Base-by-base conservation (phyloP, 2,888 invertebrate species). In the Neoaliturus tenellus region DNA sequence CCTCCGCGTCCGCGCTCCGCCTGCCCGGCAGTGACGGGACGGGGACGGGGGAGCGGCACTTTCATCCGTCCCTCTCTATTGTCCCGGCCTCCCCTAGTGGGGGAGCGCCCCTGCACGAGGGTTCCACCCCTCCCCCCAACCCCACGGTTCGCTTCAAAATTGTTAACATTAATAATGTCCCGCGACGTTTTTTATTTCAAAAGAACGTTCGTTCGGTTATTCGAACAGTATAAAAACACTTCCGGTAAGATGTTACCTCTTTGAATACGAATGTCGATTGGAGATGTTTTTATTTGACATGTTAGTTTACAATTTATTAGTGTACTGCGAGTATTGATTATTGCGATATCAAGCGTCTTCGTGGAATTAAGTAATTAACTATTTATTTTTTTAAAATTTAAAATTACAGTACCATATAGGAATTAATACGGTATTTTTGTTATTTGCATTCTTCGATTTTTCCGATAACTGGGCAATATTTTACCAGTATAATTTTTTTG, bases 151-250 rank as follows among this genome's bases (percentile, higher is more conserved):
- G 51, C 82, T 82, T 82, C 73, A 82, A 73, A 82, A 82, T 73
- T 82, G 78, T 78, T 78, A 78, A 78, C 78, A 78, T 78, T 78
- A 78, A 78, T 78, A 78, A 78, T 48, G 55, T 75, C 78, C 55
- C 78, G 35, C 25, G 78, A 78, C 78, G 78, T 78, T 78, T 78
- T 78, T 78, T 78, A 78, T 78, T 78, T 20, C 55, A 17, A 78
- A 78, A 78, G 55, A 55, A 55, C 78, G 35, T 44, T 75, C 48
- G 28, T 48, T 78, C 73, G 73, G 44, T 75, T 75, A 44, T 44
- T 62, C 62, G 62, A 62, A 62, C 62, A 51, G 62, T 62, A 62
- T 28, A 62, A 62, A 62, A 62, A 62, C 62, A 62, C 62, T 62
- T 62, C 62, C 62, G 62, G 62, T 62, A 62, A 62, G 31, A 62